phyloP scores from a whole-genome alignment of 2,888 invertebrate species.

The Eilema griseolum region DNA sequence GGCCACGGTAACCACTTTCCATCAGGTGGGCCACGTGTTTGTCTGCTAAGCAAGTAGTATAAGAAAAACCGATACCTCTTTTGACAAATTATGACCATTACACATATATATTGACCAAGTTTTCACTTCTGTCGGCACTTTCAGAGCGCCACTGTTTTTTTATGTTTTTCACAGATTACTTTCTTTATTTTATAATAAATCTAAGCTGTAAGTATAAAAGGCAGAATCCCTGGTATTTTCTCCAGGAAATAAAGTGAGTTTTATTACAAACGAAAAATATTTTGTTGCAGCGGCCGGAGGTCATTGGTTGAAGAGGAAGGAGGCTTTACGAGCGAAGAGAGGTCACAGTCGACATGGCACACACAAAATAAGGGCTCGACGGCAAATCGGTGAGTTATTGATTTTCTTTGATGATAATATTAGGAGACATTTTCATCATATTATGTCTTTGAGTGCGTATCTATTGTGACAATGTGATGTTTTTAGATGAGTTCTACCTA shows the following conservation, averaged over 20 bases:
- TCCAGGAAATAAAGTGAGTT: neutral
- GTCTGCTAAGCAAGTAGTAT: too few relatives aligned
- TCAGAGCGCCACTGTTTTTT: too few relatives aligned
- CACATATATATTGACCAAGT: too few relatives aligned
- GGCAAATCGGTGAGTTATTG: slow-evolving; percentile 65
- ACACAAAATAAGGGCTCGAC: slow-evolving; percentile 50
- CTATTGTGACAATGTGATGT: neutral
- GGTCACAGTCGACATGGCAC: slow-evolving; percentile 42
- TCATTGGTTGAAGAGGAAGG: slow-evolving; percentile 67
- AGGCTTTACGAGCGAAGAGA: slow-evolving; percentile 61
- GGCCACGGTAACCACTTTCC: too few relatives aligned
- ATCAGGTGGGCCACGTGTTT: too few relatives aligned
- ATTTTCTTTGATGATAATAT: neutral
- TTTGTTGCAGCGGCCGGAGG: slow-evolving; percentile 59
- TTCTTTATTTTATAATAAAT: too few relatives aligned
- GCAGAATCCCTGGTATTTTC: neutral
- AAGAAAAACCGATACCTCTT: too few relatives aligned
- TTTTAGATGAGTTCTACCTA: neutral
- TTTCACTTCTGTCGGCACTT: too few relatives aligned
- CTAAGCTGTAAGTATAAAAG: too few relatives aligned
- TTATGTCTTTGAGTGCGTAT: neutral
- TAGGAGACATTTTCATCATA: neutral
- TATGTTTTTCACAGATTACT: too few relatives aligned
- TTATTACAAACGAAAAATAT: slow-evolving; percentile 11
- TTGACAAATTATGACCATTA: too few relatives aligned